A percentile compares a stretch with the other conserved stretches of the same genome.
phyloP scores from a whole-genome alignment of 1,140 invertebrate species.

The Zaprionus ghesquierei region DNA sequence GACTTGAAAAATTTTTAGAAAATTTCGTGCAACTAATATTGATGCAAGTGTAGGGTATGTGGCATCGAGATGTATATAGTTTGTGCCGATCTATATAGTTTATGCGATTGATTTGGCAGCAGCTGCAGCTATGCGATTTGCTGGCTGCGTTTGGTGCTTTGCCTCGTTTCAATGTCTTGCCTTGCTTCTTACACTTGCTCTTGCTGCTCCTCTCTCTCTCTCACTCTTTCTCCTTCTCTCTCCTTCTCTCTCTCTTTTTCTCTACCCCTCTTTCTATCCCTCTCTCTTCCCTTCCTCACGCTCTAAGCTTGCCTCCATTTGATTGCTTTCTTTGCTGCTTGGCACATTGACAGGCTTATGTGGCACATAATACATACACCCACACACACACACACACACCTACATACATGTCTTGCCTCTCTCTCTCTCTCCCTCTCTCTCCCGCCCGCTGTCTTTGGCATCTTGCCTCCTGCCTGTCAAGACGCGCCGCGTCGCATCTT shows the following conservation, averaged over 20 bases:
- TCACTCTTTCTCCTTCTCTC: background rate
- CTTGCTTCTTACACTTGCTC: background rate
- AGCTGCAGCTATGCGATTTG: too few species aligned
- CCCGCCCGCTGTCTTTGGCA: background rate
- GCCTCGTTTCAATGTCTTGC: background rate
- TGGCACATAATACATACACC: background rate
- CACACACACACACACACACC: background rate
- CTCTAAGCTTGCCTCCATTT: background rate
- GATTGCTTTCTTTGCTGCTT: constrained; percentile 7
- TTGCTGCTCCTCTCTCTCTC: background rate
- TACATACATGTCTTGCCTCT: background rate
- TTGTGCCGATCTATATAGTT: too few species aligned
- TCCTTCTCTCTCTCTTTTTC: background rate
- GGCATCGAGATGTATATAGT: too few species aligned
- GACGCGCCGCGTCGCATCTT: constrained; percentile 23
- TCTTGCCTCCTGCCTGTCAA: constrained; percentile 21
- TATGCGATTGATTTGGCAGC: too few species aligned
- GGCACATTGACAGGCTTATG: constrained; percentile 39
- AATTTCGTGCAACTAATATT: background rate
- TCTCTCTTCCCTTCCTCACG: background rate
- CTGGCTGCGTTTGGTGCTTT: too few species aligned
- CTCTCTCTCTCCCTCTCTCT: background rate
- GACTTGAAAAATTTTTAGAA: background rate
- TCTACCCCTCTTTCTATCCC: background rate
- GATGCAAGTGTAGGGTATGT: background rate